Evolutionary conservation across 1,140 invertebrate species (phyloP), one percentile per base, ranked within the genome.

Genomic region (Pararge aegeria): DNA sequence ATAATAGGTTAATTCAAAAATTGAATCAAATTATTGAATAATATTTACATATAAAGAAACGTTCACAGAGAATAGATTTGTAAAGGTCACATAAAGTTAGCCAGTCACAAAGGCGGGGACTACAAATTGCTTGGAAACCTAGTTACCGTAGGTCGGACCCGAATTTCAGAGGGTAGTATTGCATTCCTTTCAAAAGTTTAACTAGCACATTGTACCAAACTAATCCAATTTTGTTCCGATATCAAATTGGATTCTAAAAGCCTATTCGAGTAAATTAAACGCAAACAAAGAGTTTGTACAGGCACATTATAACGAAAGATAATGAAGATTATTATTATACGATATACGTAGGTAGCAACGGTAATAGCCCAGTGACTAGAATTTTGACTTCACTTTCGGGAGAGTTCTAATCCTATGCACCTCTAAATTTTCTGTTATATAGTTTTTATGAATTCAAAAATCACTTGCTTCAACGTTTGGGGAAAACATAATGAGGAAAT

Each of bases 81-180:
- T 16, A 40, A 20, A 58, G 37, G 56, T 40, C 24, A 19, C 50
- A 49, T 40, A 58, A 58, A 51, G 49, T 62, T 38, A 51, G 49
- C 42, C 58, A 52, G 63, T 61, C 54, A 70, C 67, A 56, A 65
- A 71, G 64, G 63, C 61, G 58, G 12, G 38, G 37, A 61, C 62
- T 58, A 58, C 54, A 73, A 80, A 83, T 80, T 78, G 78, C 80
- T 78, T 59, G 52, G 49, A 69, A 83, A 83, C 71, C 68, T 72
- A 78, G 79, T 80, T 83, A 83, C 69, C 55, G 59, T 69, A 66
- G 75, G 70, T 52, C 51, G 55, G 53, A 54, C 68, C 68, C 69
- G 61, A 76, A 73, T 75, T 75, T 64, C 63, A 68, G 69, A 64
- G 64, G 61, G 48, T 57, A 48, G n/a, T 57, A 42, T 42, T 42